Evolutionary conservation across 92 coral and sea anemone genomes (phyloP), one percentile per base, ranked within the genome.

Genomic region (Porites rus): DNA sequence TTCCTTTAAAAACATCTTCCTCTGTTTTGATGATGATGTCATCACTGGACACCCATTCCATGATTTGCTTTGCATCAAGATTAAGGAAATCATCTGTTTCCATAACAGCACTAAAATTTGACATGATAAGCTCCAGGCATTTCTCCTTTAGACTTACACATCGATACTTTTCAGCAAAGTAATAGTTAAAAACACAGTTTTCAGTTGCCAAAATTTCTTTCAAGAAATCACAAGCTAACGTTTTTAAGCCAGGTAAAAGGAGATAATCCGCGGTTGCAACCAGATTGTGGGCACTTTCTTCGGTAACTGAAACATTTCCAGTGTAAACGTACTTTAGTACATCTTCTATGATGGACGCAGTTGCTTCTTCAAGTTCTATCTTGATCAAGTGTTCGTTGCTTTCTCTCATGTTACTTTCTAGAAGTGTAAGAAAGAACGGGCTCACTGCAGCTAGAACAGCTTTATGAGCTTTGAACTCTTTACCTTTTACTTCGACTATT

Each of bases 381-480:
- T 16, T 11, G 17, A 59, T 11, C 63, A 11, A 11, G 63, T 38
- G 46, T 38, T 38, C 0, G 46, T 38, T 38, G 46, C 46, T 38
- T 4, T 38, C 46, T 38, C 46, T 11, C 63, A 11, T 2, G 63
- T 59, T 16, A 16, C 12, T 59, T 59, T 59, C 14, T 1, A 11
- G 61, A 38, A 38, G 46, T 38, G 46, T 38, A 38, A 38, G 46
- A 38, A 92, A 85, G 65, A 81, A 89, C 77, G 85, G 80, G 71
- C 90, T 89, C 1, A 85, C 80, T 11, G 88, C 95, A 1, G 88
- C 91, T 20, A 89, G 74, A 6, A 43, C 62, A 89, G 86, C 88
- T 73, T 79, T 82, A 82, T 77, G 4, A 86, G 92, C 28, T 38
- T 38, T 38, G 46, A 38, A 38, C 46, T 38, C 46, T 38, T 38